phyloP scores from a whole-genome alignment of 2,113 vertebrate genomes.

The Epinephelus cyanopodus region DNA sequence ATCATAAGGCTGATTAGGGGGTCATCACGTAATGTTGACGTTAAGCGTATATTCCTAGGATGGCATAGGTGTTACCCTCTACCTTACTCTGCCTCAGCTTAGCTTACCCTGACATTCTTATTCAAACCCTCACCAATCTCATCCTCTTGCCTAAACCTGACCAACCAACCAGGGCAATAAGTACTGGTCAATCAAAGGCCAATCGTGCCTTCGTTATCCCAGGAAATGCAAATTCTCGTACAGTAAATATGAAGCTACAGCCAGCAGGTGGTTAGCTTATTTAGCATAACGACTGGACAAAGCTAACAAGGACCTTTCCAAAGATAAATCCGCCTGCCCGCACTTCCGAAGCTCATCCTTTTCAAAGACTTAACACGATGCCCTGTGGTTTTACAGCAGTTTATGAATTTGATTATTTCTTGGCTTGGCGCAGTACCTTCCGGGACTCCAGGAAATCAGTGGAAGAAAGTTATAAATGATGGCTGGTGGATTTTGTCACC shows the following conservation, averaged over 20 bases:
- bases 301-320: not conserved
- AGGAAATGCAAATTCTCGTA: no score
- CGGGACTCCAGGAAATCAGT: not conserved
- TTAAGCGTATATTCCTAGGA: no score
- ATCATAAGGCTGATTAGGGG: no score
- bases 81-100: no score
- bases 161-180: no score
- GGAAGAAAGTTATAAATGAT: not conserved
- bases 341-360: not conserved
- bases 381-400: not conserved
- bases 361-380: not conserved
- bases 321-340: not conserved
- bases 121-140: no score
- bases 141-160: no score
- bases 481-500: not conserved
- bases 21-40: no score
- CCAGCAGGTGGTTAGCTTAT: not conserved
- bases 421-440: not conserved
- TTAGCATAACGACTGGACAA: not conserved
- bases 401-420: not conserved
- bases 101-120: no score
- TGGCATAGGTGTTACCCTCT: no score
- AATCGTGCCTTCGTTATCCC: no score
- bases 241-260: not conserved
- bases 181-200: no score